Conservation (phyloP, 2,888 invertebrate species). For the Ichneumon xanthorius region DNA sequence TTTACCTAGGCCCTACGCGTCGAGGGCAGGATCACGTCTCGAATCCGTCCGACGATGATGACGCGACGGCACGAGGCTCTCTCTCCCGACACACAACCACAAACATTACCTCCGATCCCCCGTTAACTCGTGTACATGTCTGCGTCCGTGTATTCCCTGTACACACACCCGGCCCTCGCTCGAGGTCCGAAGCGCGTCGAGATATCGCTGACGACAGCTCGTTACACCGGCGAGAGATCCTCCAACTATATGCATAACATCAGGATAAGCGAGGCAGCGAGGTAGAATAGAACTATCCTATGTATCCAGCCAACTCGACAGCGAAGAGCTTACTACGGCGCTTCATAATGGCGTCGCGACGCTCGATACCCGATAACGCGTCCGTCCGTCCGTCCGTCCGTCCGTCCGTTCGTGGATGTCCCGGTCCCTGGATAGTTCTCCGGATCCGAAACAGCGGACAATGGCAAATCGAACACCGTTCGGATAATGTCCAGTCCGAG, state of each 20-base stretch:
- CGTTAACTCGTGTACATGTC: neutral
- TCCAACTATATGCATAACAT: conserved; percentile 24
- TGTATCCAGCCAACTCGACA: conserved; percentile 14
- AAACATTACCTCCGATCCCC: conserved; percentile 11
- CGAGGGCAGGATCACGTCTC: conserved; percentile 51
- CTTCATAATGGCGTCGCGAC: conserved; percentile 76
- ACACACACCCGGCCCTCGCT: conserved; percentile 28
- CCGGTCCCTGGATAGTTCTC: conserved; percentile 32
- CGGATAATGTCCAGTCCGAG: conserved; percentile 64
- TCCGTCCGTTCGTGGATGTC: conserved; percentile 72
- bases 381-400: conserved; percentile 28
- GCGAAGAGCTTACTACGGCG: conserved; percentile 52
- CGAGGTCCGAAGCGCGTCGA: conserved; percentile 64
- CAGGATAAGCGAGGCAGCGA: neutral
- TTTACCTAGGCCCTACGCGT: conserved; percentile 42
- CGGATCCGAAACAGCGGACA: neutral
- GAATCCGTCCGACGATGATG: conserved; percentile 55
- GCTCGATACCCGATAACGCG: conserved; percentile 76
- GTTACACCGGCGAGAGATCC: conserved; percentile 75
- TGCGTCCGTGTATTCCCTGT: conserved; percentile 23
- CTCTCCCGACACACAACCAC: conserved; percentile 23
- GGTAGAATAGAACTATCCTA: conserved; percentile 21
- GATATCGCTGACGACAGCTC: conserved; percentile 79
- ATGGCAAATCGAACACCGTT: conserved; percentile 22
- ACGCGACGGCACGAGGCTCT: conserved; percentile 59